Conservation (phyloP, 2,888 invertebrate genomes). For the Incurvaria masculella region DNA sequence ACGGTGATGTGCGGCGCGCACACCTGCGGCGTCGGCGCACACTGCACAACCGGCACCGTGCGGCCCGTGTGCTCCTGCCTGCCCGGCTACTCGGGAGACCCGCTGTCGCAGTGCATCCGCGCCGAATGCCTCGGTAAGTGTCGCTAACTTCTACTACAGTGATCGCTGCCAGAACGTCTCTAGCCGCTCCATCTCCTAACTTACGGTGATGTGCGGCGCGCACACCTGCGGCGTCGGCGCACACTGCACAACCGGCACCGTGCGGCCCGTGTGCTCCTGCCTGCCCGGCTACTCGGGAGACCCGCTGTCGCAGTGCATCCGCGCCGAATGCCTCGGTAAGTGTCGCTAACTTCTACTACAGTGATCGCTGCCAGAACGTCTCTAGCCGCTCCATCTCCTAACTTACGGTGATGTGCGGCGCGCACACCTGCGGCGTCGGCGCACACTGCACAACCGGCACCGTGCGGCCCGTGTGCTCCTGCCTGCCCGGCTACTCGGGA, state of each 20-base stretch:
- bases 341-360: constrained; percentile 12
- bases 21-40: constrained; percentile 67
- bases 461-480: constrained; percentile 77
- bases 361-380: constrained; percentile 17
- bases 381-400: constrained; percentile 46
- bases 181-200: constrained; percentile 45
- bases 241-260: constrained; percentile 63
- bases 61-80: constrained; percentile 79
- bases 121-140: constrained; percentile 69
- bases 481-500: constrained; percentile 74
- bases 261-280: constrained; percentile 77
- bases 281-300: constrained; percentile 78
- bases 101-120: constrained; percentile 66
- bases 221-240: constrained; percentile 67
- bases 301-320: constrained; percentile 68
- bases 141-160: no score
- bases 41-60: constrained; percentile 64
- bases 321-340: constrained; percentile 70
- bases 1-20: constrained; percentile 52
- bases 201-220: constrained; percentile 51
- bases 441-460: constrained; percentile 64
- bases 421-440: constrained; percentile 64
- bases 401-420: constrained; percentile 49
- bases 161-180: constrained; percentile 16
- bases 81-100: constrained; percentile 77